Conservation (phyloP, 2,888 invertebrate genomes). For the Oligia latruncula region DNA sequence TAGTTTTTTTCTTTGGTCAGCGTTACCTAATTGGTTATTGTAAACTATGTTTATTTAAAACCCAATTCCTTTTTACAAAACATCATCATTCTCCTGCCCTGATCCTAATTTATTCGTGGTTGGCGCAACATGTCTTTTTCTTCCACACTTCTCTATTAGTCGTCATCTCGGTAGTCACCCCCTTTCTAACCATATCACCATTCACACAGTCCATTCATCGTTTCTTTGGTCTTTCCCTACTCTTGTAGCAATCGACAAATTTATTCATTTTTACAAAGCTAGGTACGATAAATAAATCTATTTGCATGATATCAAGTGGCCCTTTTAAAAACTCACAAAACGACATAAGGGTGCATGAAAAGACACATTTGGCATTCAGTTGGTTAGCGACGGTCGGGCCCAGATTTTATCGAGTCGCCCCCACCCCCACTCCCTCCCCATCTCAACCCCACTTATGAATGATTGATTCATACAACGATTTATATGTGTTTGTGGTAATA, state of each 20-base stretch:
- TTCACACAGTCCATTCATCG: background rate
- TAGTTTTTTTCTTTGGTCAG: background rate
- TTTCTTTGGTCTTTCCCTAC: background rate
- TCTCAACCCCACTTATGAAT: conserved; percentile 51
- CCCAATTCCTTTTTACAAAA: background rate
- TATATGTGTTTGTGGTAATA: conserved; percentile 16
- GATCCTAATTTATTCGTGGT: background rate
- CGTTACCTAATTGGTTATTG: background rate
- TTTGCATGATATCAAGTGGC: background rate
- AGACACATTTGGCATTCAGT: conserved; percentile 57
- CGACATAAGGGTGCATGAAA: conserved; percentile 43
- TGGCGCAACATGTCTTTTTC: background rate
- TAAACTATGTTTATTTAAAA: background rate
- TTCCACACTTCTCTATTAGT: background rate
- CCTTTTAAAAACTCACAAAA: conserved; percentile 33
- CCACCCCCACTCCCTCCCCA: background rate
- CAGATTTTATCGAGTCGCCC: conserved; percentile 54
- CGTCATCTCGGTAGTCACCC: background rate
- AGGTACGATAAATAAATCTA: background rate
- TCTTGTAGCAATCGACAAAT: background rate
- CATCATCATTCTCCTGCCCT: background rate
- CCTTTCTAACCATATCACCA: background rate
- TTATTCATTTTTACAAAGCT: background rate
- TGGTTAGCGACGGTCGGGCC: conserved; percentile 30
- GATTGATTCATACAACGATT: conserved; percentile 57